phyloP scores from a whole-genome alignment of 2,888 invertebrate species.

The Scrobipalpa atriplicella region DNA sequence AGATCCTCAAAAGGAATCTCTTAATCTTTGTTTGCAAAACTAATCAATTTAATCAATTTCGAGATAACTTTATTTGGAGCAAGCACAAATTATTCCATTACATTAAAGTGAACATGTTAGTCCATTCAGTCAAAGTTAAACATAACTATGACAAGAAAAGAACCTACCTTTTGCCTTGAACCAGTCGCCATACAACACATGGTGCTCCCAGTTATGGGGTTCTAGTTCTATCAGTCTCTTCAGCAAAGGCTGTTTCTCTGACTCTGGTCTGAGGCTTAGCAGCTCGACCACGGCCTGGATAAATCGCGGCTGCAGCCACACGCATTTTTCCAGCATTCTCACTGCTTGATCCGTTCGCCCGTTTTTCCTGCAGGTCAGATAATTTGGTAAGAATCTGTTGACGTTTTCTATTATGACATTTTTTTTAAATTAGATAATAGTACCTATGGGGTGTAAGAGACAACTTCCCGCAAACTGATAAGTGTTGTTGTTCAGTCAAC shows the following conservation, averaged over 20 bases:
- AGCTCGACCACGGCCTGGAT: conserved; percentile 87
- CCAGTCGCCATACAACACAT: conserved; percentile 89
- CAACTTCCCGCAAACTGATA: too few species aligned
- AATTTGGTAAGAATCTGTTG: background rate
- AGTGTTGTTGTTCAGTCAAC: too few species aligned
- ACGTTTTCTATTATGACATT: too few species aligned
- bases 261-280: conserved; percentile 82
- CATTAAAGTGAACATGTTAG: too few species aligned
- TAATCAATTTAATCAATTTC: background rate
- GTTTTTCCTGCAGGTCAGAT: conserved; percentile 77
- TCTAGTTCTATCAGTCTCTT: conserved; percentile 85
- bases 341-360: conserved; percentile 85
- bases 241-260: conserved; percentile 82
- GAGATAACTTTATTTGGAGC: background rate
- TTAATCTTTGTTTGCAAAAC: too few species aligned
- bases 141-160: background rate
- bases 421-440: too few species aligned
- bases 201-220: conserved; percentile 86
- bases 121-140: too few species aligned
- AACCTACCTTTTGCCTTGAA: conserved; percentile 85
- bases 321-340: conserved; percentile 86
- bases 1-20: too few species aligned
- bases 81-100: too few species aligned
- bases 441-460: too few species aligned
- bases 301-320: conserved; percentile 85